Base-by-base conservation (phyloP, 1,140 invertebrate genomes). In the Steinernema feltiae region DNA sequence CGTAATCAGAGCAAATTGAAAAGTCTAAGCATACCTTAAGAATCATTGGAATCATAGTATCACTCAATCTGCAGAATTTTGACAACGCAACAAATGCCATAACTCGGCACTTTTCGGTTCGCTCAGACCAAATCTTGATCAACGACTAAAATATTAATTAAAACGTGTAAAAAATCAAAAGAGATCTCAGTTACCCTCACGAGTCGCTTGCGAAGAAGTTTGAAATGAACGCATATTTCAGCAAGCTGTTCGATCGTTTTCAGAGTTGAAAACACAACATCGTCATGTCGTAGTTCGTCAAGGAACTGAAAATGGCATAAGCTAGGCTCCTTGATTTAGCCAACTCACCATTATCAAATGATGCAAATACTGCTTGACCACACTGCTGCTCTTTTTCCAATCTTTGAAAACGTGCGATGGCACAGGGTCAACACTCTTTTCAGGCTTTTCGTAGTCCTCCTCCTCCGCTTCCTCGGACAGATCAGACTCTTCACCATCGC, bases 281-380 rank as follows among this genome's bases (percentile, higher is more conserved):
- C 53, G 24, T 73, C 71, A n/a, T 74, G 74, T 30, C 80, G 76
- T 21, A 84, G 74, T 81, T 86, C 78, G 31, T 69, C 74, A 1
- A 85, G 74, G 71, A 86, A 86, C 84, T 85, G 70, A 73, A 83
- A 84, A 76, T 41, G 18, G 31, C 18, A 41, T 17, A 48, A 27
- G 1, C 48, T n/a, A n/a, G n/a, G n/a, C 30, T n/a, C 24, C 30
- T 71, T n/a, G 12, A 30, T n/a, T n/a, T n/a, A n/a, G 31, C 3
- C 77, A 72, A 74, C 74, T 70, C 32, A 84, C 84, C 27, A 74
- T 74, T 69, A 78, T 73, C 24, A 87, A 48, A 32, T 78, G 70
- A 46, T 70, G 72, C 18, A 85, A 77, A 69, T 80, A 85, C 3
- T 75, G 32, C 75, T 85, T 85, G 1, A 78, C 69, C 32, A 85